Percentiles rank a stretch among this genome's conserved stretches.
phyloP scores from a whole-genome alignment of 2,797 vertebrate species.

The Lemur catta region DNA sequence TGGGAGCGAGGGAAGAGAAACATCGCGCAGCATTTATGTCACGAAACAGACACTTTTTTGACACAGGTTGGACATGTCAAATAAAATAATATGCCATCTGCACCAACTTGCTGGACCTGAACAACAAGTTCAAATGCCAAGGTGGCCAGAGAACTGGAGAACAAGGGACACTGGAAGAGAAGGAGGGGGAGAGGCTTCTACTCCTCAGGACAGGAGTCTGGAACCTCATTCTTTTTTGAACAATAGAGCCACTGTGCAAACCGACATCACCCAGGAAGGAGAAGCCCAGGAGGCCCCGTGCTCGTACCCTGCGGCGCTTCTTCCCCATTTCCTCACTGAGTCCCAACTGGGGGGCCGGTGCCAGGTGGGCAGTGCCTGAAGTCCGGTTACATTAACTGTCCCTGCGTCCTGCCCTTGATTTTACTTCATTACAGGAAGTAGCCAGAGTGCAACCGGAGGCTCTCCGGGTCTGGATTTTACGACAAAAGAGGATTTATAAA shows the following conservation, averaged over 20 bases:
- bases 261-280: neutral
- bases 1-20: neutral
- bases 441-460: neutral
- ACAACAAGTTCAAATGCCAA: slow-evolving; percentile 29
- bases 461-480: neutral
- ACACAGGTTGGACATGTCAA: neutral
- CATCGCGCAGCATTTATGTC: neutral
- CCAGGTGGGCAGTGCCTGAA: neutral
- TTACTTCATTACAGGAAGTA: neutral
- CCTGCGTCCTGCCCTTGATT: neutral
- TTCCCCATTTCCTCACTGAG: neutral
- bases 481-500: slow-evolving; percentile 60
- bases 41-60: neutral
- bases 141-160: neutral
- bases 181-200: neutral
- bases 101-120: slow-evolving; percentile 43
- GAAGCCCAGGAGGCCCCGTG: neutral
- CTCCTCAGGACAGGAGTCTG: slow-evolving; percentile 8
- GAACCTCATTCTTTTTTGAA: neutral
- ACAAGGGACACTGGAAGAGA: neutral
- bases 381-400: neutral
- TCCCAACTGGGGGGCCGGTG: neutral
- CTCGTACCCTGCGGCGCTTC: neutral
- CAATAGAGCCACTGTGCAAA: slow-evolving; percentile 30
- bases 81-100: neutral